These are phyloP conservation scores for Quadriops clusia DNA, from an alignment of 2,888 invertebrate genomes.

Conservation along the genomic window DNA sequence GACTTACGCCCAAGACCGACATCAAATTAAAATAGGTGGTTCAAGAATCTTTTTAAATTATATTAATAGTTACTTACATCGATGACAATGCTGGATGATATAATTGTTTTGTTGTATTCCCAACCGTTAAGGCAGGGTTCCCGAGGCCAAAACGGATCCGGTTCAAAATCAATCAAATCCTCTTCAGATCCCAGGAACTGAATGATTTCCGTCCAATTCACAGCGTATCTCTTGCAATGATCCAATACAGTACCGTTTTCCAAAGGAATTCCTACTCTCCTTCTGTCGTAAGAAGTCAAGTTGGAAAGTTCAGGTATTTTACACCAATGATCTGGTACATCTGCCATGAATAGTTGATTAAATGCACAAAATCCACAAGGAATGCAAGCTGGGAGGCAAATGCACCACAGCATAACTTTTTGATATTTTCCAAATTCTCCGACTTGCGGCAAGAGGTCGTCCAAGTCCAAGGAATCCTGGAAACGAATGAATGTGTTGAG, in stretches of 20 bases:
- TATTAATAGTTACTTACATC: slow-evolving; percentile 55
- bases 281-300: slow-evolving; percentile 46
- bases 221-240: slow-evolving; percentile 59
- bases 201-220: slow-evolving; percentile 55
- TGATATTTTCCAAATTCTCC: slow-evolving; percentile 88
- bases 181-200: slow-evolving; percentile 15
- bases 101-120: slow-evolving; percentile 60
- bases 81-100: slow-evolving; percentile 69
- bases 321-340: slow-evolving; percentile 81
- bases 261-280: slow-evolving; percentile 53
- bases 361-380: slow-evolving; percentile 88
- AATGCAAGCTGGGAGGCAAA: slow-evolving; percentile 79
- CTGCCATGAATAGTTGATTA: slow-evolving; percentile 86
- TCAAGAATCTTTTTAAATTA: too few relatives aligned
- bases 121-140: slow-evolving; percentile 66
- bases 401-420: slow-evolving; percentile 70
- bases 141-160: slow-evolving; percentile 48
- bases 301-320: slow-evolving; percentile 53
- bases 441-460: slow-evolving; percentile 71
- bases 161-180: slow-evolving; percentile 22
- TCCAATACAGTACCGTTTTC: slow-evolving; percentile 45
- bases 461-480: slow-evolving; percentile 60
- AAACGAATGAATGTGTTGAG: too few relatives aligned
- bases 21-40: too few relatives aligned
- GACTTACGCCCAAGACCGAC: too few relatives aligned